Percentiles rank a stretch among this genome's conserved stretches.
These are phyloP conservation scores for Leptura quadrifasciata DNA, from an alignment of 2,888 invertebrate genomes.

Conservation along the genomic window DNA sequence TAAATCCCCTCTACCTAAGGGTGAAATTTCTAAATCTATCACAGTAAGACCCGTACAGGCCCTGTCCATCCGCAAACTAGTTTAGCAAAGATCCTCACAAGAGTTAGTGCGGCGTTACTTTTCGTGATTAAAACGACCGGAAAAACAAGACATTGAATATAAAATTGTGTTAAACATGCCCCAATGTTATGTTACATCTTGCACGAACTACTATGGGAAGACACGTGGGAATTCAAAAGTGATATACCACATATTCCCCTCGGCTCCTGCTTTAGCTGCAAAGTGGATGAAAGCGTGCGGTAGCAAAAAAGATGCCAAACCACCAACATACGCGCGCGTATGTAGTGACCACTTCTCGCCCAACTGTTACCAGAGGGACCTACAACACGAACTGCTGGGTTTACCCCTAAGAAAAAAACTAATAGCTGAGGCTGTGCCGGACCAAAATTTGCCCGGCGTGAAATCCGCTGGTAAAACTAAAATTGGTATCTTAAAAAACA, in stretches of 20 bases:
- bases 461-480: conserved; percentile 33
- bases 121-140: background rate
- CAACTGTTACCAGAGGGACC: conserved; percentile 75
- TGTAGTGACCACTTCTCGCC: conserved; percentile 76
- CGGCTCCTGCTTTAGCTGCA: conserved; percentile 72
- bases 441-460: conserved; percentile 62
- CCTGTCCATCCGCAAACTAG: conserved; percentile 18
- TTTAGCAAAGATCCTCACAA: conserved; percentile 21
- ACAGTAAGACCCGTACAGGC: conserved; percentile 21
- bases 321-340: conserved; percentile 69
- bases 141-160: conserved; percentile 9
- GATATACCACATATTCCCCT: conserved; percentile 76
- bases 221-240: conserved; percentile 72
- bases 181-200: conserved; percentile 75
- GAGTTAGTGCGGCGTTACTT: conserved; percentile 5
- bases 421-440: conserved; percentile 74
- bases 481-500: conserved; percentile 39
- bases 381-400: conserved; percentile 76
- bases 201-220: conserved; percentile 76
- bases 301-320: conserved; percentile 53
- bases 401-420: conserved; percentile 75
- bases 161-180: conserved; percentile 67
- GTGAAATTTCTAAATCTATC: conserved; percentile 43
- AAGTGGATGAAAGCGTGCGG: conserved; percentile 75
- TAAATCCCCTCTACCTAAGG: conserved; percentile 49